Conservation (phyloP, 2,797 vertebrate genomes). For the Garrulus glandarius region DNA sequence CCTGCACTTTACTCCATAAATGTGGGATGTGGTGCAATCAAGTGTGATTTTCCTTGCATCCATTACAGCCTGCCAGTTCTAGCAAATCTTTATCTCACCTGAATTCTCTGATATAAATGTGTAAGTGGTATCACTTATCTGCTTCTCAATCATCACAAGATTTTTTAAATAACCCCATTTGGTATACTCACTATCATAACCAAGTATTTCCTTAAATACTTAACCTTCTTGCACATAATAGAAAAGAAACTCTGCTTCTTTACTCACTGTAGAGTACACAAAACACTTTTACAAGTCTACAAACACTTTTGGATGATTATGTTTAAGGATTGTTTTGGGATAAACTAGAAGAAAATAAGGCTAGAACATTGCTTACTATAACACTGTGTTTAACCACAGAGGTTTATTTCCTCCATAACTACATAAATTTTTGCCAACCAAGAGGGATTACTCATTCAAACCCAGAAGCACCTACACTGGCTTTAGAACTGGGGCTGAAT, state of each 20-base stretch:
- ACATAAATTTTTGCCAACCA: neutral
- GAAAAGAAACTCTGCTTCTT: neutral
- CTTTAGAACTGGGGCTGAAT: neutral
- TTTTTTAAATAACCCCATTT: neutral
- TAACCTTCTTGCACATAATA: neutral
- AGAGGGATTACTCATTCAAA: neutral
- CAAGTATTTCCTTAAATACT: neutral
- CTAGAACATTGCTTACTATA: neutral
- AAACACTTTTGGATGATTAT: neutral
- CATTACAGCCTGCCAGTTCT: neutral
- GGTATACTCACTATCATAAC: neutral
- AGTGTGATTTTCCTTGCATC: neutral
- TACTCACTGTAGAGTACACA: neutral
- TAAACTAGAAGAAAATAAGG: neutral
- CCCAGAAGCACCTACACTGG: neutral
- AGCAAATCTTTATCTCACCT: neutral
- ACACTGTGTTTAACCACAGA: neutral
- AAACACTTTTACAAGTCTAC: neutral
- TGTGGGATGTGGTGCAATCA: neutral
- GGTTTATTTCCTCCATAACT: neutral
- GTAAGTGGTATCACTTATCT: neutral
- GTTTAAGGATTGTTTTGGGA: neutral
- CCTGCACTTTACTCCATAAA: neutral
- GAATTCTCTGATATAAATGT: neutral
- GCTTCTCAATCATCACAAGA: neutral